Percentiles rank a stretch among this genome's conserved stretches.
phyloP scores from a whole-genome alignment of 2,888 invertebrate genomes.

The Pelosia muscerda region DNA sequence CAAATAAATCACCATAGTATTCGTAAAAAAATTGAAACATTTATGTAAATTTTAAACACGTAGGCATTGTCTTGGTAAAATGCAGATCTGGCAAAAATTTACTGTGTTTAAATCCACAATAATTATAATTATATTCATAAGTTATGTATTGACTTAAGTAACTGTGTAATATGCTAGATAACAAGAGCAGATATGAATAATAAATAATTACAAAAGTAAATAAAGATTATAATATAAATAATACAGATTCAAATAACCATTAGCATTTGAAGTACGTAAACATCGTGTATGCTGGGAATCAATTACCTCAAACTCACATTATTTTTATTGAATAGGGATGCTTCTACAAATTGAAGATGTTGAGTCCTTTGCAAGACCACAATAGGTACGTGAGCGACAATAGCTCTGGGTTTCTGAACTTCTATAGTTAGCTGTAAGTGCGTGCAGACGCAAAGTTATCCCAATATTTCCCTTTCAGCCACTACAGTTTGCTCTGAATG shows the following conservation, averaged over 20 bases:
- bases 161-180: no score
- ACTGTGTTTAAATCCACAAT: no score
- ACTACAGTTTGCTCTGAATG: background rate
- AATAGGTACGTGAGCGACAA: slow-evolving; percentile 1
- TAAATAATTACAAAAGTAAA: background rate
- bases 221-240: background rate
- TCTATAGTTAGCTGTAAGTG: background rate
- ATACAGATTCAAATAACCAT: background rate
- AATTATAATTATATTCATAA: no score
- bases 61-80: no score
- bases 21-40: no score
- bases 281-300: background rate
- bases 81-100: no score
- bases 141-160: no score
- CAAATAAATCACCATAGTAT: no score
- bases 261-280: background rate
- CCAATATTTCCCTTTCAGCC: background rate
- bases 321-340: background rate
- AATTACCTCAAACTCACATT: background rate
- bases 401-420: background rate
- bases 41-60: no score
- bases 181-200: background rate
- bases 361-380: background rate
- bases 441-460: background rate
- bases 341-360: background rate